Base-by-base conservation (phyloP, 2,888 invertebrate genomes). In the Lepidocyrtoides sp. region DNA sequence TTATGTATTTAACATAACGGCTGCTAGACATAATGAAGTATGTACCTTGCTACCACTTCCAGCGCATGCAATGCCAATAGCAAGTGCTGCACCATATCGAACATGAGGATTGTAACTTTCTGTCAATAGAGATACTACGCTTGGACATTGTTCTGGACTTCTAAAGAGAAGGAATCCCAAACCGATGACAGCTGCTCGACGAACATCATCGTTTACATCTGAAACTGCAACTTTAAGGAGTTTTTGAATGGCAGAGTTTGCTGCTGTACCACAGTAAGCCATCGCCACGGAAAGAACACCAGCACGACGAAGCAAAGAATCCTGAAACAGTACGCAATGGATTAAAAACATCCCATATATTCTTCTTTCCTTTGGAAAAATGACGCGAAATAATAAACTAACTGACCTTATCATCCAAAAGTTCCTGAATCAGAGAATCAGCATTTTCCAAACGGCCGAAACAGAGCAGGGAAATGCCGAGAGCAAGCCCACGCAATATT, bases 71-170 rank as follows among this genome's bases (percentile, higher is more conserved):
- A 99, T 99, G 91, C 99, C 99, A 91, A 99, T 95, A 2, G 99
- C 99, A 98, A 99, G 99, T 7, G 99, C 99, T 10, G 99, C 99
- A 14, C 99, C 99, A 95, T 99, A 99, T 85, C 99, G 97, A 0
- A 99, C 99, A 95, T 99, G 99, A 0, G 99, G 99, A 95, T 99
- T 99, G 96, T 99, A 99, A 92, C 99, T 99, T 95, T 99, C 99
- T 0, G 99, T 99, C 92, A 99, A 96, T 17, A 99, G 96, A 0
- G 99, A 99, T 1, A 99, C 99, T 5, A 99, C 99, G 93, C 98
- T 98, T 1, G 99, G 99, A 95, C 98, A 98, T 95, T 99, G 99
- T 95, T 99, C 99, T 0, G 99, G 99, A 0, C 98, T 98, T 95
- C 97, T 97, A 96, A 99, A 99, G 92, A 99, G 96, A 84, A 99